Evolutionary conservation across 2,113 vertebrate species (phyloP).

Genomic region (Odontophorus gujanensis): DNA sequence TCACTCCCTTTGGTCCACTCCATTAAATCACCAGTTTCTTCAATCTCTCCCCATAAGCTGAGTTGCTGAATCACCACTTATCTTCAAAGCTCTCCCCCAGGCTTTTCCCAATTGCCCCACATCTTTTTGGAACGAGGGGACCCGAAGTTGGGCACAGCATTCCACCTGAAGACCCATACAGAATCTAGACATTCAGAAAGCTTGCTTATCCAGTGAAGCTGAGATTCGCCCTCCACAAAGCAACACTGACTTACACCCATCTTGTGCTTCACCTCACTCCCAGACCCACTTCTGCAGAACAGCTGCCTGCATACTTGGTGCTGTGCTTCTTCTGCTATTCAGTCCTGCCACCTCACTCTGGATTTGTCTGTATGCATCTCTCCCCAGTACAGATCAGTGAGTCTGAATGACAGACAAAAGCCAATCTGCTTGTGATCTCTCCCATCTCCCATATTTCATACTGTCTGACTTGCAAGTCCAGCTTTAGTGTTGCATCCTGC

Average conservation of each 20-base stretch:
- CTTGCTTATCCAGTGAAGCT: neutral
- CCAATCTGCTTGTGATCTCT: neutral
- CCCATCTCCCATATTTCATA: constrained; percentile 5
- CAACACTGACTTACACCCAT: neutral
- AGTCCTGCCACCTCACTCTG: neutral
- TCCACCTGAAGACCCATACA: neutral
- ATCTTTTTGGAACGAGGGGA: neutral
- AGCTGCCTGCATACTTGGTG: neutral
- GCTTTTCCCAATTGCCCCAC: neutral
- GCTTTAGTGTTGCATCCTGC: constrained; percentile 9
- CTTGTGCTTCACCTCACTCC: neutral
- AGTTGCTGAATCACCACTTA: neutral
- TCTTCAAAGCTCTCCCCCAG: neutral
- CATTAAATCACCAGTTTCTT: constrained; percentile 2
- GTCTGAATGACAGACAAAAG: constrained; percentile 31
- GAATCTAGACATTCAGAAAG: neutral
- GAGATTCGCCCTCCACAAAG: neutral
- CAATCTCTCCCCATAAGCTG: neutral
- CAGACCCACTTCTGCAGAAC: neutral
- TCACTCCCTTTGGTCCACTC: neutral
- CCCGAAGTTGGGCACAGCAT: neutral
- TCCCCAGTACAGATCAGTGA: neutral
- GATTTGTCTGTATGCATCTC: neutral
- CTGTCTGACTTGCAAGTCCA: constrained; percentile 16
- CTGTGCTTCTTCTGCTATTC: neutral